Percentiles rank a stretch among this genome's conserved stretches.
phyloP scores from a whole-genome alignment of 64 coral and sea anemone genomes.

The Pocillopora damicornis region DNA sequence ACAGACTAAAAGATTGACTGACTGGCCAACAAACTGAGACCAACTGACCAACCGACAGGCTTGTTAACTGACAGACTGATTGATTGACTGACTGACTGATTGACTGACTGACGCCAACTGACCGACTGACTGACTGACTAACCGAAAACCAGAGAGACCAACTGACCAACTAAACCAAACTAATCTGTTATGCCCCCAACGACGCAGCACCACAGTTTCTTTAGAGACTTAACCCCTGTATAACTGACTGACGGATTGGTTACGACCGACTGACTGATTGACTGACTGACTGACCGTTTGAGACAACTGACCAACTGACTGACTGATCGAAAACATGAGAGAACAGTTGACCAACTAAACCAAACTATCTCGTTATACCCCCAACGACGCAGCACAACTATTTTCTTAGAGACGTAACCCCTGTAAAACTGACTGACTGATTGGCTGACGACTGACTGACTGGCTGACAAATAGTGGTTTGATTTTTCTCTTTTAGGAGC shows the following conservation, averaged over 20 bases:
- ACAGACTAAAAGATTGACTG: too few species aligned
- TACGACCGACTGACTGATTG: not conserved
- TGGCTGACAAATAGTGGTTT: not conserved
- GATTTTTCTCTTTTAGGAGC: not conserved
- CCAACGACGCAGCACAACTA: too few species aligned
- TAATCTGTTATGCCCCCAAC: not conserved
- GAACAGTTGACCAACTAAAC: too few species aligned
- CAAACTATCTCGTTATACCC: too few species aligned
- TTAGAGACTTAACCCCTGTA: too few species aligned
- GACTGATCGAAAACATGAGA: too few species aligned
- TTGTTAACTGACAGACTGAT: not conserved
- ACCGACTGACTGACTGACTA: not conserved
- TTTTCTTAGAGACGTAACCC: too few species aligned
- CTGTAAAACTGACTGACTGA: not conserved
- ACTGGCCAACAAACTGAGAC: too few species aligned
- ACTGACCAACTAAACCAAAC: not conserved
- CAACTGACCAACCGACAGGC: too few species aligned
- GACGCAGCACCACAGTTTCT: too few species aligned
- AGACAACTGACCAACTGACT: not conserved
- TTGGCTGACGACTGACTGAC: not conserved
- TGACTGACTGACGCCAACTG: not conserved
- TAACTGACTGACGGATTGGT: too few species aligned
- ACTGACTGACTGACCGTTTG: not conserved
- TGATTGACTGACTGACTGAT: not conserved
- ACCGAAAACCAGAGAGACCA: not conserved